A percentile compares a stretch with the other conserved stretches of the same genome.
These are phyloP conservation scores for Eurytoma adleriae DNA, from an alignment of 2,888 invertebrate species.

Conservation along the genomic window DNA sequence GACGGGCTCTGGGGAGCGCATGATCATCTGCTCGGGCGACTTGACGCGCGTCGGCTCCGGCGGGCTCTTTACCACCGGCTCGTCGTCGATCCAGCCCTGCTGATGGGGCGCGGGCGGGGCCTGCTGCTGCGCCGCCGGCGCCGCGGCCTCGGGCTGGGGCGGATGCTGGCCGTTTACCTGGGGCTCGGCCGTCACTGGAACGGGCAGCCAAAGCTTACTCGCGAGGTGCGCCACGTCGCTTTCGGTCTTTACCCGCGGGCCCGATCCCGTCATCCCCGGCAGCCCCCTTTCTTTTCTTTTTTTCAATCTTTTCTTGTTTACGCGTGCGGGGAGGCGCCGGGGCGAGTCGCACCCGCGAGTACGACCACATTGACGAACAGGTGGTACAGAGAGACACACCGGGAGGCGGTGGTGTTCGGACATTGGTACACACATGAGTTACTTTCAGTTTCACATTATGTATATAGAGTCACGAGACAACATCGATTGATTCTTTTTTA, in stretches of 20 bases:
- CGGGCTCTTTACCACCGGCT: slow-evolving; percentile 92
- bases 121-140: slow-evolving; percentile 78
- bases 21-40: slow-evolving; percentile 94
- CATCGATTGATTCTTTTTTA: too few species aligned
- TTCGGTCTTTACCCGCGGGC: slow-evolving; percentile 50
- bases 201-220: slow-evolving; percentile 66
- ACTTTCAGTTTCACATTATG: too few species aligned
- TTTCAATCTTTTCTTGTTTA: neutral
- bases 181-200: slow-evolving; percentile 74
- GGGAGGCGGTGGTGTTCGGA: too few species aligned
- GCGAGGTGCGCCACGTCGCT: slow-evolving; percentile 56
- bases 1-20: slow-evolving; percentile 95
- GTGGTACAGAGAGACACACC: neutral
- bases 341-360: slow-evolving; percentile 7
- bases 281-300: slow-evolving; percentile 16
- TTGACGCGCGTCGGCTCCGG: slow-evolving; percentile 95
- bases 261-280: slow-evolving; percentile 18
- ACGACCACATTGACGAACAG: slow-evolving; percentile 41
- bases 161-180: slow-evolving; percentile 71
- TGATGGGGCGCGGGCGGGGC: slow-evolving; percentile 79
- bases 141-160: slow-evolving; percentile 66
- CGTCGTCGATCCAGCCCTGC: slow-evolving; percentile 78
- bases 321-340: neutral
- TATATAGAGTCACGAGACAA: too few species aligned
- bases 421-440: too few species aligned